Base-by-base conservation (phyloP, 92 coral and sea anemone species). In the Zoanthus gigantus region DNA sequence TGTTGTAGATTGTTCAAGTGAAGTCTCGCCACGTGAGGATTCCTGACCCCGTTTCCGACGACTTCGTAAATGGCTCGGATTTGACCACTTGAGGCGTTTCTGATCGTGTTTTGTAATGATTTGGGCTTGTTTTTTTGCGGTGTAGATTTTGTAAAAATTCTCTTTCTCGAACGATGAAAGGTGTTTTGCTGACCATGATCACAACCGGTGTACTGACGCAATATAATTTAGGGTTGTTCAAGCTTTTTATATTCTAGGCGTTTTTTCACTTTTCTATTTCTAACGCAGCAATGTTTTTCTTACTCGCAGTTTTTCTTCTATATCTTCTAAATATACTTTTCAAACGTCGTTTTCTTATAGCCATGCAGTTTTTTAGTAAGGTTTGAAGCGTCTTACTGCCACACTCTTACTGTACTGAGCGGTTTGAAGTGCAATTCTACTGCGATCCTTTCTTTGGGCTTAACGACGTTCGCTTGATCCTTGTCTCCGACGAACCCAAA, bases 371-470 rank as follows among this genome's bases (percentile, higher is more conserved):
- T n/a, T n/a, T 15, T 67, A 67, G 72, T 6, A 67, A 67, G 30
- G 72, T 4, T 6, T 15, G 30, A 67, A 67, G 6, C 72, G 72
- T 15, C 30, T 67, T 15, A 15, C 72, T 4, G n/a, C n/a, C n/a
- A n/a, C n/a, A n/a, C 72, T 15, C 12, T 67, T 67, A 28, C 1
- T 6, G 30, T n/a, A n/a, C n/a, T n/a, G n/a, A 67, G 2, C 30
- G 6, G 72, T 8, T 66, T 66, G 72, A 66, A 66, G 72, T 66
- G 72, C 6, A 66, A 66, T 8, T 68, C 74, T 68, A 68, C 37
- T 4, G 74, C 74, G 74, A 68, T 68, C 74, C 74, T 68, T 68
- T 68, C 42, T 18, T 68, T 68, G 74, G 74, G 74, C 42, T 68
- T 34, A 18, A 68, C 74, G 74, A 68, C 37, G 74, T 68, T 68